A percentile compares a stretch with the other conserved stretches of the same genome.
phyloP scores from a whole-genome alignment of 35 echinoderm and acorn worm genomes.

The Apostichopus californicus region DNA sequence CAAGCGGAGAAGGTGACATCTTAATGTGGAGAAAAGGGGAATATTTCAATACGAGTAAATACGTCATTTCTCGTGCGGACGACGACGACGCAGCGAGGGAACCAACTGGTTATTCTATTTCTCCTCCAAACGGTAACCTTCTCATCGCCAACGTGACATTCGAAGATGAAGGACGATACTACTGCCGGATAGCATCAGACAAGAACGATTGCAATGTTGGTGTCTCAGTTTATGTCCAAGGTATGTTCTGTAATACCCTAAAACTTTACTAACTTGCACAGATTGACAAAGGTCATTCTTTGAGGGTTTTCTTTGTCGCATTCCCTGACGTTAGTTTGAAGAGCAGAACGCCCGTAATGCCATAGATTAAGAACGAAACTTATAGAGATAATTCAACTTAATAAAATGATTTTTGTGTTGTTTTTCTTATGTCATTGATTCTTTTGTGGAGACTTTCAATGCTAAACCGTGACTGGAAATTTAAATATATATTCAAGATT shows the following conservation, averaged over 20 bases:
- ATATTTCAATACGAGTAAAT: background rate
- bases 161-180: background rate
- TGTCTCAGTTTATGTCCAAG: background rate
- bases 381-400: too few species aligned
- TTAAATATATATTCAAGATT: too few species aligned
- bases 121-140: background rate
- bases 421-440: too few species aligned
- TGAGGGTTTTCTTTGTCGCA: too few species aligned
- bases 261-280: too few species aligned
- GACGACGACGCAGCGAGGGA: background rate
- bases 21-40: conserved; percentile 1
- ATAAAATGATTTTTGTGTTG: too few species aligned
- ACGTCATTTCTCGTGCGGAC: background rate
- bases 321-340: too few species aligned
- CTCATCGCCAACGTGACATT: background rate
- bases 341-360: too few species aligned
- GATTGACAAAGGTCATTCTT: too few species aligned
- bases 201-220: conserved; percentile 6
- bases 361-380: too few species aligned
- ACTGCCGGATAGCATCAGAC: background rate
- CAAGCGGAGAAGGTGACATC: conserved; percentile 1
- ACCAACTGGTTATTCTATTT: background rate
- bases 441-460: too few species aligned
- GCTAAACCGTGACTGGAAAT: too few species aligned
- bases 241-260: background rate